Percentiles rank a stretch among this genome's conserved stretches.
These are phyloP conservation scores for Eumeta japonica DNA, from an alignment of 1,140 invertebrate genomes.

Conservation along the genomic window DNA sequence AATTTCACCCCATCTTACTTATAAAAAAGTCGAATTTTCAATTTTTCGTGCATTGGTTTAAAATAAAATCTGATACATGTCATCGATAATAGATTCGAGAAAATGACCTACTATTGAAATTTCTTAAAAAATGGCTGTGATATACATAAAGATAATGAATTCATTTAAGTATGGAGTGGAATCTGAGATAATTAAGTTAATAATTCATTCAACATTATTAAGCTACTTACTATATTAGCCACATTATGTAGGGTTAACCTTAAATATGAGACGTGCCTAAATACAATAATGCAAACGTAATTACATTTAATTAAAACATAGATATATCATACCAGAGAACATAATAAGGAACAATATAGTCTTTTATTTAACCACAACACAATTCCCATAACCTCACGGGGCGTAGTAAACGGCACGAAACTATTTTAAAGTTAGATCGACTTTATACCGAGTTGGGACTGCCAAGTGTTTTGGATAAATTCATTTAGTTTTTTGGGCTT, in stretches of 20 bases:
- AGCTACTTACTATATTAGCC: slow-evolving; percentile 8
- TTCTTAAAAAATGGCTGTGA: too few relatives aligned
- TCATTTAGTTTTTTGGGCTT: too few relatives aligned
- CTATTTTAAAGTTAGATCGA: slow-evolving; percentile 35
- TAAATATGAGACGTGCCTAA: background rate
- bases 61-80: too few relatives aligned
- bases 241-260: background rate
- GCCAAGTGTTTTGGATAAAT: slow-evolving; percentile 17
- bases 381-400: background rate
- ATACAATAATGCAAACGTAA: background rate
- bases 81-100: too few relatives aligned
- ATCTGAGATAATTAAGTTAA: slow-evolving; percentile 5
- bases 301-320: slow-evolving; percentile 2
- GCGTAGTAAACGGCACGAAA: slow-evolving; percentile 11
- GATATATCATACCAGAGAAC: background rate
- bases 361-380: slow-evolving; percentile 1
- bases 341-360: background rate
- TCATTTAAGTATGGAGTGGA: too few relatives aligned
- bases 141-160: too few relatives aligned
- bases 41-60: too few relatives aligned
- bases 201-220: slow-evolving; percentile 7
- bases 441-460: slow-evolving; percentile 16
- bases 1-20: too few relatives aligned
- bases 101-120: too few relatives aligned
- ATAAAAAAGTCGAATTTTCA: too few relatives aligned